Evolutionary conservation across 2,113 vertebrate genomes (phyloP).

Genomic region (Eudyptes chrysolophus): DNA sequence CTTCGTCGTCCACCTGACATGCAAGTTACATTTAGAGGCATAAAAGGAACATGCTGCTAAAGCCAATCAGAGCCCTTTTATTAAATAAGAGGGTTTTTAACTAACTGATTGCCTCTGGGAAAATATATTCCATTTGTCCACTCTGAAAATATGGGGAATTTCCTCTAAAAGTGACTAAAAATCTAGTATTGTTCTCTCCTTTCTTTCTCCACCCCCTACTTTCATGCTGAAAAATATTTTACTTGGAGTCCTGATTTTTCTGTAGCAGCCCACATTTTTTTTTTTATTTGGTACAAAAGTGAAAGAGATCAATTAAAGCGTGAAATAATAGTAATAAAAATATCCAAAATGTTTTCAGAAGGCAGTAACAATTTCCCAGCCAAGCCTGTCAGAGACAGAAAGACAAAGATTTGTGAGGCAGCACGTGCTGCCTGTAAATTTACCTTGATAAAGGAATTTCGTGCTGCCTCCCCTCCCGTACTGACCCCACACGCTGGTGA

Average conservation of each 20-base stretch:
- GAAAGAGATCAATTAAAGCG: neutral
- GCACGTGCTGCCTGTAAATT: neutral
- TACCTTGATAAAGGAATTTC: neutral
- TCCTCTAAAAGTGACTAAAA: neutral
- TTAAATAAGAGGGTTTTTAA: neutral
- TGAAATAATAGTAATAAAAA: neutral
- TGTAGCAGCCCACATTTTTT: neutral
- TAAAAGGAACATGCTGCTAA: neutral
- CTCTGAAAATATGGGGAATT: neutral
- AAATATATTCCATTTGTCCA: neutral
- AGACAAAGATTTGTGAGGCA: neutral
- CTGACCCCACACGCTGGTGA: accelerated
- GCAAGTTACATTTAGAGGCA: neutral
- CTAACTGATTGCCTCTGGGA: too few relatives aligned
- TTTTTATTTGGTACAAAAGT: neutral
- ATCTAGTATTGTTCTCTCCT: neutral
- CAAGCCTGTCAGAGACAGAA: neutral
- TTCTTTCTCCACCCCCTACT: neutral
- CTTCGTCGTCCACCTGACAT: neutral
- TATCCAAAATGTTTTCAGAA: neutral
- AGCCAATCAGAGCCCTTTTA: neutral
- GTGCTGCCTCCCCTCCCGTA: neutral
- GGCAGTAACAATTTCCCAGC: too few relatives aligned
- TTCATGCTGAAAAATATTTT: neutral
- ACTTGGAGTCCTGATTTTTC: neutral